These are phyloP conservation scores for Noturus placidus DNA, from an alignment of 2,113 vertebrate species.

Conservation along the genomic window DNA sequence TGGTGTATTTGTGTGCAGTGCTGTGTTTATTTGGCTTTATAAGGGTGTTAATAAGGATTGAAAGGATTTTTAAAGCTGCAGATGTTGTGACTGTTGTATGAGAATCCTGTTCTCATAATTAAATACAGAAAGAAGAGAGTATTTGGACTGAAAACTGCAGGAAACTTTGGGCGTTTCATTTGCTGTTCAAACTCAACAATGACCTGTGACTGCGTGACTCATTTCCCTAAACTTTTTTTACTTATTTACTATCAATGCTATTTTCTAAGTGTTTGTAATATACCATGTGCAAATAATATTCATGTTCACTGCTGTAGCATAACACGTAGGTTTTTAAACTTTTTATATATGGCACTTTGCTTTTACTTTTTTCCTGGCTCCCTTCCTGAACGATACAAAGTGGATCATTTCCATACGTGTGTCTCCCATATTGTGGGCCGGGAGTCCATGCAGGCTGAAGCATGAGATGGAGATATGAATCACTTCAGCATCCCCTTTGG, in stretches of 20 bases:
- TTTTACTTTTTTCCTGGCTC: conserved; percentile 6
- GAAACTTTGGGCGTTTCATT: neutral
- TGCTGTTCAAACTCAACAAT: conserved; percentile 25
- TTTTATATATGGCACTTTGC: conserved; percentile 41
- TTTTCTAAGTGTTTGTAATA: conserved; percentile 52
- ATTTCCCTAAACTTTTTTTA: conserved; percentile 34
- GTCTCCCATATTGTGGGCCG: neutral
- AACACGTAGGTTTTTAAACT: conserved; percentile 43
- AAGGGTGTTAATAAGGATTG: neutral
- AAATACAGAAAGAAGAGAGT: neutral
- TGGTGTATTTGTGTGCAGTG: neutral
- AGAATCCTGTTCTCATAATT: neutral
- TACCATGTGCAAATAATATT: conserved; percentile 45
- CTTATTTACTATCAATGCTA: conserved; percentile 20
- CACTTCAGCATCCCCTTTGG: neutral
- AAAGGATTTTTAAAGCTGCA: neutral
- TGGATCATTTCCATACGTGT: neutral
- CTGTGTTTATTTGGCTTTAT: conserved; percentile 1
- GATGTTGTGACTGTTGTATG: conserved; percentile 7
- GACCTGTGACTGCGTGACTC: conserved; percentile 8
- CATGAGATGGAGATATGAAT: conserved; percentile 9
- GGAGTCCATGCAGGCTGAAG: conserved; percentile 11
- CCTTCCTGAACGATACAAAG: conserved; percentile 33
- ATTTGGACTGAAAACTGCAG: neutral
- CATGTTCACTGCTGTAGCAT: conserved; percentile 55